Evolutionary conservation across 1,140 invertebrate species (phyloP), one percentile per base, ranked within the genome.

Genomic region (Drosophila pseudoananassae): DNA sequence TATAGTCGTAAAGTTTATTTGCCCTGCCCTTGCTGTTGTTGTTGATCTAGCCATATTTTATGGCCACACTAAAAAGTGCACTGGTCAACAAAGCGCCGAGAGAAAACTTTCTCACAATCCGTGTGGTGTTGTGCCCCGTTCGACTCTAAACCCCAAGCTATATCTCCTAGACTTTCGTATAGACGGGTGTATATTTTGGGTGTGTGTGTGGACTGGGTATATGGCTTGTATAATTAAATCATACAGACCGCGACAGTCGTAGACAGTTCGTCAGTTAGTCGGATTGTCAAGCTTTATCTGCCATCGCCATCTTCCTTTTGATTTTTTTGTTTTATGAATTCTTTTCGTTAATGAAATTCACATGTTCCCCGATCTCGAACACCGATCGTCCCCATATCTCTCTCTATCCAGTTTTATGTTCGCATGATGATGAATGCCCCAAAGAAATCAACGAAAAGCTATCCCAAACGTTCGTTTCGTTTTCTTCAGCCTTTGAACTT

Each of bases 1-100:
- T 87, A 81, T 81, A 74, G 78, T 85, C 81, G 81, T 85, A 85
- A 85, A 81, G 81, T 85, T 85, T 85, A 85, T 85, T 85, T 87
- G 81, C 77, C 77, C 66, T 85, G 77, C 81, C 82, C 81, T 85
- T 87, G 76, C 72, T 50, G 33, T 50, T 60, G 59, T 55, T 52
- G 38, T 65, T 68, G 47, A 66, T 69, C 65, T 85, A 71, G 59
- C 65, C 65, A 46, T 68, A 54, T 77, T 84, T 84, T 84, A 85
- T 85, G 69, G 64, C 56, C 73, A 81, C 54, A 85, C 81, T 85
- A 85, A 85, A 85, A 85, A 87, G 78, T 87, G 81, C 70, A 85
- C 81, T 85, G 82, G 63, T 68, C 79, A 84, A 78, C 71, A 79
- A 78, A 83, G 64, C 58, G 61, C 8, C 31, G 27, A 73, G 58